Percentiles rank a stretch among this genome's conserved stretches.
Evolutionary conservation across 2,797 vertebrate species (phyloP).

Genomic region (Aplochiton taeniatus): DNA sequence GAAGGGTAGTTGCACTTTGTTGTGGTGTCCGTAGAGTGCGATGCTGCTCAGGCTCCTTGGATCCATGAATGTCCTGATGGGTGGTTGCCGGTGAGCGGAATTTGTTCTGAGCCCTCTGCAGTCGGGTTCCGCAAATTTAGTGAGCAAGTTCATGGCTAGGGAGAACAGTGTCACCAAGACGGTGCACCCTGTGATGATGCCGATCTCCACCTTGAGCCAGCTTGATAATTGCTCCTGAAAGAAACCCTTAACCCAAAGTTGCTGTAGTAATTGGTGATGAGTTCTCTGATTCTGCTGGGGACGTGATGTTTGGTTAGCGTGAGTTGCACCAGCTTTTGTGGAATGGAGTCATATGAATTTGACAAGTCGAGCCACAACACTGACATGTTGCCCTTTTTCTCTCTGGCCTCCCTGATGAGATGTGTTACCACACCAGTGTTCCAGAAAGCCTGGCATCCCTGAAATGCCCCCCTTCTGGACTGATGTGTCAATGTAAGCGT

Average conservation of each 20-base stretch:
- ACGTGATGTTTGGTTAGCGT: background rate
- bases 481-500: too few species aligned
- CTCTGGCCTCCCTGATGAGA: too few species aligned
- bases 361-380: too few species aligned
- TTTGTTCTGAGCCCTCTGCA: constrained; percentile 5
- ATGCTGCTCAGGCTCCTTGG: constrained; percentile 25
- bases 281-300: background rate
- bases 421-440: too few species aligned
- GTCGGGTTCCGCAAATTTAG: background rate
- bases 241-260: background rate
- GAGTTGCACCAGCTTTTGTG: too few species aligned
- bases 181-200: constrained; percentile 7
- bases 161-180: background rate
- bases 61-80: too few species aligned
- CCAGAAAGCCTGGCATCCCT: too few species aligned
- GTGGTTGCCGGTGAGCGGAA: background rate
- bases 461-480: too few species aligned
- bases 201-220: background rate
- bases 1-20: constrained; percentile 17
- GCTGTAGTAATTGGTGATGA: background rate
- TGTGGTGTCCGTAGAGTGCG: constrained; percentile 12
- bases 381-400: too few species aligned
- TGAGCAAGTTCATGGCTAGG: constrained; percentile 2
- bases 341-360: too few species aligned
- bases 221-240: background rate